These are phyloP conservation scores for Sphenopsis melanotis DNA, from an alignment of 2,797 vertebrate genomes.

Conservation along the genomic window DNA sequence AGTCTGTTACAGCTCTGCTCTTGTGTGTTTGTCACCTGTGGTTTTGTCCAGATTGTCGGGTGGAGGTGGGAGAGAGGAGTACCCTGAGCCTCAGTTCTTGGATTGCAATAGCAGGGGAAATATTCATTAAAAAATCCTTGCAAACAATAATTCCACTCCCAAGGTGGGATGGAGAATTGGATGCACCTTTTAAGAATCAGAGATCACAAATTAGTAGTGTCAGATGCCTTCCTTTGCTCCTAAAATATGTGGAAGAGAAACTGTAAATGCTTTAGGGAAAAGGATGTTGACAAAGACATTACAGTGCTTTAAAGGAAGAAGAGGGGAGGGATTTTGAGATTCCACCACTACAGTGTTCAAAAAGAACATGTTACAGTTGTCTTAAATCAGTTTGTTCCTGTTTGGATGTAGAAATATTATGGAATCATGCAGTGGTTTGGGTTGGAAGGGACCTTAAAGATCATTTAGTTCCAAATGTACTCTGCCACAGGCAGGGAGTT, in stretches of 20 bases:
- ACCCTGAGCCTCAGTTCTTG: neutral
- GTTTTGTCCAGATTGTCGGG: neutral
- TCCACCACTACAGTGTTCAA: neutral
- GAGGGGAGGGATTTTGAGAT: neutral
- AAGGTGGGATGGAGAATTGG: neutral
- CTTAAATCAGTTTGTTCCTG: neutral
- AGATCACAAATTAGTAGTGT: neutral
- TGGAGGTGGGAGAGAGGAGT: neutral
- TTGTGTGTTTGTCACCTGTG: neutral
- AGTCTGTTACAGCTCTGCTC: slow-evolving; percentile 64
- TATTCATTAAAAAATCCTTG: neutral
- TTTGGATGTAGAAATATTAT: neutral
- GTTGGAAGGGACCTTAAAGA: neutral
- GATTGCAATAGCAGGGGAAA: neutral
- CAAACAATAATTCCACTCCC: neutral
- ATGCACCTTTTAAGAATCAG: neutral
- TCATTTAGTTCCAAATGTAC: neutral
- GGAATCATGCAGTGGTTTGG: neutral
- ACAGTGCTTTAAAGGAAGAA: neutral
- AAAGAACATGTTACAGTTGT: neutral
- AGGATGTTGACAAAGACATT: neutral
- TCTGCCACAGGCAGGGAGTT: neutral
- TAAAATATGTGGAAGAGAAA: neutral
- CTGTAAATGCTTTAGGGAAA: neutral
- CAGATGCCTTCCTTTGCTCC: neutral